A percentile compares a stretch with the other conserved stretches of the same genome.
Evolutionary conservation across 1,140 invertebrate genomes (phyloP).

Genomic region (Leptestheria dahalacensis): DNA sequence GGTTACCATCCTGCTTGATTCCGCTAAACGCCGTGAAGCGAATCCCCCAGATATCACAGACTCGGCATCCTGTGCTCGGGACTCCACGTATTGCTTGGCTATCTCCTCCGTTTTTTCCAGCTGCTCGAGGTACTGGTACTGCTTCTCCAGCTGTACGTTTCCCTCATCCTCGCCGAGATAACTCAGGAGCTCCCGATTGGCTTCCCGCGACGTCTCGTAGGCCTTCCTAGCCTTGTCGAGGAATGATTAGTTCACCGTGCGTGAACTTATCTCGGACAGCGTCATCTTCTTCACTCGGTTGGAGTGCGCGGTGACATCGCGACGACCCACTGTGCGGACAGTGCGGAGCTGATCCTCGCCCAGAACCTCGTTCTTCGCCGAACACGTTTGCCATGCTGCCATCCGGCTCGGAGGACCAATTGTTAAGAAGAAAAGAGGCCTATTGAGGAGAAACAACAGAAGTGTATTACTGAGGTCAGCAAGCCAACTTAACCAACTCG

Average conservation of each 20-base stretch:
- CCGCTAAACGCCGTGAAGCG: not conserved
- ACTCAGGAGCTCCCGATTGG: not conserved
- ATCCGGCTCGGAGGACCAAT: not conserved
- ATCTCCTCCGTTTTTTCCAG: not conserved
- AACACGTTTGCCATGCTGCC: not conserved
- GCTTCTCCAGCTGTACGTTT: not conserved
- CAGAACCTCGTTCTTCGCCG: not conserved
- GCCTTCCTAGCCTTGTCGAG: not conserved
- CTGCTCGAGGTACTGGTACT: not conserved
- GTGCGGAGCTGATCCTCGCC: not conserved
- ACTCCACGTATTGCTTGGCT: not conserved
- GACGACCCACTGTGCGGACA: not conserved
- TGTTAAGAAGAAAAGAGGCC: not conserved
- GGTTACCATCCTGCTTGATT: not conserved
- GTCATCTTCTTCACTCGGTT: not conserved
- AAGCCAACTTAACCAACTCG: no score
- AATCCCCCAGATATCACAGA: not conserved
- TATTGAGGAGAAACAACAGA: no score
- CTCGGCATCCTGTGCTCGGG: not conserved
- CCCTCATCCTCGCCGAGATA: not conserved
- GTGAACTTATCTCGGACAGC: not conserved
- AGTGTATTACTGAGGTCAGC: no score
- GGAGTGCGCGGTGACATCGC: not conserved
- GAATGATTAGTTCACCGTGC: not conserved
- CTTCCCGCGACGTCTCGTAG: not conserved